Conservation (phyloP, 2,113 vertebrate genomes). For the Cephalopterus ornatus region DNA sequence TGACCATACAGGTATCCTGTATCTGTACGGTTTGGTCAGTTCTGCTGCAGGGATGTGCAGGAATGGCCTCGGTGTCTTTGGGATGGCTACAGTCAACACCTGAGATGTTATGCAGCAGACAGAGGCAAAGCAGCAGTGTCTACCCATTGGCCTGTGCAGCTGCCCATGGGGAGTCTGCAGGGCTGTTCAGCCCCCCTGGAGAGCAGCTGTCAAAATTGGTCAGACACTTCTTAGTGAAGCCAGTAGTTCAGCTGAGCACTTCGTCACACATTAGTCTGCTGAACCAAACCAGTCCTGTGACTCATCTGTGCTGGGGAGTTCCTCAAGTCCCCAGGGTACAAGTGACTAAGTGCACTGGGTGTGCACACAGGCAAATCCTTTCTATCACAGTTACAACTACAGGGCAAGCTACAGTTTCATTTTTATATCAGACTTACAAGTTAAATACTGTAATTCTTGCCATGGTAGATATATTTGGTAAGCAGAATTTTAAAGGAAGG, state of each 20-base stretch:
- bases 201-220: background rate
- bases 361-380: background rate
- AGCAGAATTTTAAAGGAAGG: background rate
- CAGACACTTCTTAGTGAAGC: background rate
- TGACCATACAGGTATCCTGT: background rate
- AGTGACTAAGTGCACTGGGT: background rate
- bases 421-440: background rate
- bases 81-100: background rate
- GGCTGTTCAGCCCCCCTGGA: background rate
- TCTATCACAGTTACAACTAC: background rate
- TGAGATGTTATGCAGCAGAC: fast-evolving
- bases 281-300: background rate
- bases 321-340: background rate
- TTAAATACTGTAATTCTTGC: background rate
- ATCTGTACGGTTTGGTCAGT: background rate
- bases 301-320: background rate
- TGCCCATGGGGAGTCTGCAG: background rate
- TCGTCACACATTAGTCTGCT: background rate
- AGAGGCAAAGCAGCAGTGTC: background rate
- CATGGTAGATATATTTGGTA: background rate
- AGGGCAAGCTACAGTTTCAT: background rate
- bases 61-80: background rate
- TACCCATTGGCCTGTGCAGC: background rate
- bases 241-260: background rate
- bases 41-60: background rate